phyloP scores from a whole-genome alignment of 2,113 vertebrate genomes.

The Pandion haliaetus region DNA sequence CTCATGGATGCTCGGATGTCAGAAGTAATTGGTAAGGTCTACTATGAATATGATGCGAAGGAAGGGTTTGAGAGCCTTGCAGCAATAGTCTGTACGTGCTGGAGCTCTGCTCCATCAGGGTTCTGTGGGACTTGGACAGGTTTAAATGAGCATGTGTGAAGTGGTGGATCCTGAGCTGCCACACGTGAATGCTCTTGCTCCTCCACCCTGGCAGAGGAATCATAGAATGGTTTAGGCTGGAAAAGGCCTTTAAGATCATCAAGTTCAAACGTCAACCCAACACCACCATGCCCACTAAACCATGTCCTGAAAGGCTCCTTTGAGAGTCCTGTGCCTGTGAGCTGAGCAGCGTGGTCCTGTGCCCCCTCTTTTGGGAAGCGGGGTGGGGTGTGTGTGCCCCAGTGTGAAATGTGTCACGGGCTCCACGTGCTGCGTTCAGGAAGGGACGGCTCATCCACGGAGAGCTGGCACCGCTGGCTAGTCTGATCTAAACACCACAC shows the following conservation, averaged over 20 bases:
- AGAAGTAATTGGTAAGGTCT: neutral
- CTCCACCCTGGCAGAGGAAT: neutral
- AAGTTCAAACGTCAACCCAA: too few relatives aligned
- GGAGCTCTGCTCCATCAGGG: neutral
- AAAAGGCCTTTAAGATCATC: too few relatives aligned
- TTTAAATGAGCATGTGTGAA: neutral
- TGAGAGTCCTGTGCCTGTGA: too few relatives aligned
- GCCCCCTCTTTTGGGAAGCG: rapidly evolving
- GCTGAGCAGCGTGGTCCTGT: neutral
- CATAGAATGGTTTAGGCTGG: too few relatives aligned
- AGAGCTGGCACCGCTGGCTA: neutral
- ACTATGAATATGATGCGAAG: rapidly evolving
- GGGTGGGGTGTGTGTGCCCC: rapidly evolving
- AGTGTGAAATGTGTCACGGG: rapidly evolving
- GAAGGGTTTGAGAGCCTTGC: neutral
- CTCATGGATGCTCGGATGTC: neutral
- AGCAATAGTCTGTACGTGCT: neutral
- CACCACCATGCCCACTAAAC: too few relatives aligned
- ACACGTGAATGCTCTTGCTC: rapidly evolving
- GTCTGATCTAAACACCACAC: neutral
- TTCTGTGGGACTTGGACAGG: neutral
- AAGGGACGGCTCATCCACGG: neutral
- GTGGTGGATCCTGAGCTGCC: neutral
- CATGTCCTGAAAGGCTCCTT: neutral
- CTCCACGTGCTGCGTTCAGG: rapidly evolving